Conservation (phyloP, 2,113 vertebrate genomes). For the Tretioscincus oriximinensis region DNA sequence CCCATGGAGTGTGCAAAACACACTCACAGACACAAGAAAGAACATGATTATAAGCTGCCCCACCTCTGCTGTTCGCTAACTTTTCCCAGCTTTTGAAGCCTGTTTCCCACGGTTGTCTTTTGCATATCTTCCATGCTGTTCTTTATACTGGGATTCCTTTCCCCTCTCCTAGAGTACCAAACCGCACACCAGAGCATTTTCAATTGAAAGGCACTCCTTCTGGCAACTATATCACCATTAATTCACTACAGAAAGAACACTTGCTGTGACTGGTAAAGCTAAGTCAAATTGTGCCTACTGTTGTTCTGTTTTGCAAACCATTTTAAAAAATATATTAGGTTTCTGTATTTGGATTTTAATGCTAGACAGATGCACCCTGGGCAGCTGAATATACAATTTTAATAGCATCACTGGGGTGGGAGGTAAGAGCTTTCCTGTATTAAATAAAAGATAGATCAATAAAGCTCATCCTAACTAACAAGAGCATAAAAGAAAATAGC, state of each 20-base stretch:
- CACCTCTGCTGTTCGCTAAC: background rate
- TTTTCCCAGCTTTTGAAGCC: background rate
- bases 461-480: background rate
- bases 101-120: constrained; percentile 21
- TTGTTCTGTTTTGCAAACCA: background rate
- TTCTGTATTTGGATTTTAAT: background rate
- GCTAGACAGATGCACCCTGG: background rate
- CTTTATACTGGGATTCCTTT: background rate
- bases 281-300: constrained; percentile 1
- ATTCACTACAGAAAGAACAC: constrained; percentile 30
- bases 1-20: background rate
- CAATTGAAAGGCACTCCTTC: constrained; percentile 26
- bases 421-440: background rate
- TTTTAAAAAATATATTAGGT: too few relatives aligned
- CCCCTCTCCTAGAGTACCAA: constrained; percentile 8
- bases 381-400: background rate
- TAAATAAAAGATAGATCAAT: background rate
- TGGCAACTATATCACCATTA: constrained; percentile 12
- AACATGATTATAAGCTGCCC: constrained; percentile 14
- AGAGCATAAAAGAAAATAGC: background rate
- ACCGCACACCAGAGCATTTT: constrained; percentile 20
- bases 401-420: background rate
- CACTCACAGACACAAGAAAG: constrained; percentile 12
- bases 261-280: background rate
- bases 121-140: constrained; percentile 1